These are phyloP conservation scores for Drosophila prostipennis DNA, from an alignment of 2,888 invertebrate genomes.

Conservation along the genomic window DNA sequence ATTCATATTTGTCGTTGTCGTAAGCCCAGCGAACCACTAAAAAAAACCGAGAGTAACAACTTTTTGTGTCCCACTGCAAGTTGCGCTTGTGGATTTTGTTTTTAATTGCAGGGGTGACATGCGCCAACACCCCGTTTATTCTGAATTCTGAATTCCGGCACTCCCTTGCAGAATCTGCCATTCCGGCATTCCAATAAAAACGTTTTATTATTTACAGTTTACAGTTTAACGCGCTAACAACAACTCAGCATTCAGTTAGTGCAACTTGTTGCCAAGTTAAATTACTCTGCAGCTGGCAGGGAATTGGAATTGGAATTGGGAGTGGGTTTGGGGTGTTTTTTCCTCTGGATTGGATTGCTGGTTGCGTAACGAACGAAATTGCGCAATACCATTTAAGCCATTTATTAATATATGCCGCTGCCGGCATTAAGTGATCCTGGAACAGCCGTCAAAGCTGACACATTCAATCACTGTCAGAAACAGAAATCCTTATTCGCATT, in stretches of 20 bases:
- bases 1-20: conserved; percentile 55
- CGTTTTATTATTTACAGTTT: conserved; percentile 70
- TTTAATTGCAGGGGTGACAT: conserved; percentile 62
- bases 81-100: conserved; percentile 61
- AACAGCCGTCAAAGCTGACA: conserved; percentile 39
- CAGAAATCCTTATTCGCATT: conserved; percentile 24
- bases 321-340: not conserved
- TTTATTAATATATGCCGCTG: conserved; percentile 26
- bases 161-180: conserved; percentile 24
- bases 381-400: conserved; percentile 24
- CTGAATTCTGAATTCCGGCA: conserved; percentile 14
- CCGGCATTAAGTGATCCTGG: conserved; percentile 17
- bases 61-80: conserved; percentile 42
- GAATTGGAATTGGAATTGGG: not conserved
- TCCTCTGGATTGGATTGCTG: not conserved
- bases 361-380: conserved; percentile 19
- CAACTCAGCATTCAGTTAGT: conserved; percentile 59
- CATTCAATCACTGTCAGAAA: conserved; percentile 72
- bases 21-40: conserved; percentile 19
- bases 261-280: conserved; percentile 72
- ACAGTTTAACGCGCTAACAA: conserved; percentile 72
- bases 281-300: conserved; percentile 49
- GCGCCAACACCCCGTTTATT: conserved; percentile 19
- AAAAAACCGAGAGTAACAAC: conserved; percentile 28
- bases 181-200: conserved; percentile 62